Evolutionary conservation across 1,140 invertebrate genomes (phyloP), one percentile per base, ranked within the genome.

Genomic region (Drosophila tropicalis): DNA sequence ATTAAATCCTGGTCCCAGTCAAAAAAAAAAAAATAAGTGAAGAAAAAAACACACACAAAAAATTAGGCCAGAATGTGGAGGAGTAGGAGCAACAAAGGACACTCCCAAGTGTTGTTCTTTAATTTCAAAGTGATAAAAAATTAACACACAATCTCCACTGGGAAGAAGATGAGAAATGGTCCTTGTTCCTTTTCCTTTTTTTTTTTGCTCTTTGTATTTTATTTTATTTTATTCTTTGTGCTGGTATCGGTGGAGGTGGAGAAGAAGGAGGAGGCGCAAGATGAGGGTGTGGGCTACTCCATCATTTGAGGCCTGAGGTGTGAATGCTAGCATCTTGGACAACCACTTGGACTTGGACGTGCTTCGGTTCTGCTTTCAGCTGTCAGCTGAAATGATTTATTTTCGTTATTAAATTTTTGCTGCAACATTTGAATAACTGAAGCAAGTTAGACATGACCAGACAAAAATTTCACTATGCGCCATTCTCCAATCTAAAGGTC

Each of bases 111-210:
- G 83, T 86, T 86, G 83, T 86, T 86, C 79, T 86, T 86, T 86
- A 86, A 86, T 86, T 86, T 86, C 76, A 89, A 86, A 87, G 83
- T 86, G 79, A 86, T 86, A 86, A 86, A 86, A 86, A 86, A 86
- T 86, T 86, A 86, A 86, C 83, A 86, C 83, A 63, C 67, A 32
- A 58, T 10, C 64, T 62, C 64, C 68, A 34, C 10, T 41, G 22
- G 47, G 36, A 36, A 25, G 34, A 47, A 66, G 71, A 73, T 82
- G 84, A 87, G 79, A 73, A 77, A 89, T 86, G 76, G 79, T 56
- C 72, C 58, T 61, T 66, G 63, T 67, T 67, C 74, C 79, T 82
- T 87, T 85, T 12, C 12, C n/a, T 12, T 39, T 39, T 39, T 12
- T 73, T 68, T 72, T 56, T 41, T 57, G 17, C 9, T 32, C 7